Evolutionary conservation across 2,113 vertebrate species (phyloP).

Genomic region (Cricetomys ansorgei): DNA sequence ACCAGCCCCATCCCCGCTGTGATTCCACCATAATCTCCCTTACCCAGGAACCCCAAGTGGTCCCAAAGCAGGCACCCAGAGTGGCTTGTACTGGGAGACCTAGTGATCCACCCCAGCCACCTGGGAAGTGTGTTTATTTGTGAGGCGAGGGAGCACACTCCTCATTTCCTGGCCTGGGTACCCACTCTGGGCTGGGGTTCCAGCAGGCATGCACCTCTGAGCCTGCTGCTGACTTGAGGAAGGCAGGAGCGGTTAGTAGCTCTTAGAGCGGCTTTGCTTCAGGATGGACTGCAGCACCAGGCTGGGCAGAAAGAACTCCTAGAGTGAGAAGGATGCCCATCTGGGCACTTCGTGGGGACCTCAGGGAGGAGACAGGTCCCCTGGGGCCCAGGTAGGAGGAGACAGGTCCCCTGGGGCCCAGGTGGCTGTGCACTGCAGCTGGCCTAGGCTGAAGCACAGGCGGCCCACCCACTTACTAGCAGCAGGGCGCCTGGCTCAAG

Average conservation of each 20-base stretch:
- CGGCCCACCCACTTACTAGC: neutral
- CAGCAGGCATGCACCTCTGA: neutral
- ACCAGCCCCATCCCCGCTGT: neutral
- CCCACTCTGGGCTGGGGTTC: neutral
- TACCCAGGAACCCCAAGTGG: neutral
- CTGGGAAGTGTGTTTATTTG: conserved; percentile 60
- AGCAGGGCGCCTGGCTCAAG: neutral
- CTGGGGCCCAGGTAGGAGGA: neutral
- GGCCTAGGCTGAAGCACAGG: neutral
- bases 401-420: neutral
- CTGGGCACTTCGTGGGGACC: neutral
- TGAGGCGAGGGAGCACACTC: neutral
- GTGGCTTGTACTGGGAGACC: neutral
- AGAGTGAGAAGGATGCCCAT: neutral
- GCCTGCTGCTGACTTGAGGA: rapidly evolving
- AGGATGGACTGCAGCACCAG: neutral
- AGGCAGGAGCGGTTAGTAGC: conserved; percentile 26
- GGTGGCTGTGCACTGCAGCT: neutral
- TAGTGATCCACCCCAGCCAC: neutral
- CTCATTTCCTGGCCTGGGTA: neutral
- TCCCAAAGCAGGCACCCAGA: neutral
- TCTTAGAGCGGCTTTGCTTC: neutral
- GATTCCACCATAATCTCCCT: neutral
- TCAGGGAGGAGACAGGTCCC: neutral
- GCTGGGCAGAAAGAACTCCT: conserved; percentile 66